Conservation (phyloP, 1,140 invertebrate genomes). For the Zaprionus ornatus region DNA sequence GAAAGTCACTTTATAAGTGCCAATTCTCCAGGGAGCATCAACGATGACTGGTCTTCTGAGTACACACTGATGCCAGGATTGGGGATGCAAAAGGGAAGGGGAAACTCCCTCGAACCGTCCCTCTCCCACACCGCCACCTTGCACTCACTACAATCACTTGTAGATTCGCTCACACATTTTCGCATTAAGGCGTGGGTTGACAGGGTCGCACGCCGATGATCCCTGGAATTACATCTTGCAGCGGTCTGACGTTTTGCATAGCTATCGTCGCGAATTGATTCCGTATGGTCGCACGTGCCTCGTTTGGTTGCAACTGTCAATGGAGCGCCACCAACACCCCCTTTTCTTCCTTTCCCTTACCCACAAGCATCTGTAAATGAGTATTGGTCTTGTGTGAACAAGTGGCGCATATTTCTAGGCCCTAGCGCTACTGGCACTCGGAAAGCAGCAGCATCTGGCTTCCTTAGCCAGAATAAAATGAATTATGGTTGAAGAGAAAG, state of each 20-base stretch:
- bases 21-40: constrained; percentile 57
- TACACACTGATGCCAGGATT: not conserved
- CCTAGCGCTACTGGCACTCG: not conserved
- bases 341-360: not conserved
- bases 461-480: constrained; percentile 44
- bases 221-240: constrained; percentile 41
- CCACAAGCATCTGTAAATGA: not conserved
- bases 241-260: constrained; percentile 40
- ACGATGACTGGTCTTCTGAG: constrained; percentile 11
- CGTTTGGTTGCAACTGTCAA: constrained; percentile 57
- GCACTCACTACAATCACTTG: constrained; percentile 6
- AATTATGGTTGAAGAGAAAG: constrained; percentile 62
- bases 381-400: constrained; percentile 21
- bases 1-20: constrained; percentile 80
- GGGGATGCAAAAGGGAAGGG: not conserved
- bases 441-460: constrained; percentile 42
- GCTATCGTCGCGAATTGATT: constrained; percentile 70
- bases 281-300: constrained; percentile 73
- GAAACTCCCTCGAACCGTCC: too few relatives aligned
- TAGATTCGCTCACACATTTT: constrained; percentile 59
- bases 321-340: not conserved
- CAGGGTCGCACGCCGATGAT: constrained; percentile 53
- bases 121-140: not conserved
- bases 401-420: constrained; percentile 38
- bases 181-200: constrained; percentile 52